Base-by-base conservation (phyloP, 2,888 invertebrate genomes). In the Ormyrus nitidulus region DNA sequence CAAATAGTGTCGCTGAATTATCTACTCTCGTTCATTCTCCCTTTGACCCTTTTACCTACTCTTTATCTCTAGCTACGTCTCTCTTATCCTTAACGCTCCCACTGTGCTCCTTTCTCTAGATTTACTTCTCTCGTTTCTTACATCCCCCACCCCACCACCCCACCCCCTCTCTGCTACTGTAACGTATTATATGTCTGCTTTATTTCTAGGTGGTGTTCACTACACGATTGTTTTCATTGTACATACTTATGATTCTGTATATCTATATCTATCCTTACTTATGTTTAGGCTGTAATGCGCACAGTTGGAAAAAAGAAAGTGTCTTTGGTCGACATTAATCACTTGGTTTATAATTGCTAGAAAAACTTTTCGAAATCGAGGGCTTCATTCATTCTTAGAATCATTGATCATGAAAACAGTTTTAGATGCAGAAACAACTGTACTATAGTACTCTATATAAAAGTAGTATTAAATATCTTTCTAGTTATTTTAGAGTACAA, bases 121-220 rank as follows among this genome's bases (percentile, higher is more conserved):
- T 34, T 13, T 49, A 83, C 48, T 70, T 58, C 49, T 46, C 66
- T 48, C 53, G 34, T 34, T 76, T 46, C 68, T n/a, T 13, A 51
- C 34, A 5, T 51, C 10, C 34, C 46, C 64, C 54, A 79, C 53
- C 61, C 83, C 83, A 13, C 19, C 1, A 1, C 19, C 1, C 19
- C 19, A 19, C 82, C 82, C 83, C 81, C 85, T 83, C 84, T 83
- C 84, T 84, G 81, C 85, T 79, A 80, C 83, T 86, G 85, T 88
- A 88, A 88, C 87, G 85, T 88, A 84, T 13, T 81, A 78, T 13
- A 78, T 81, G 82, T 84, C 84, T 89, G 85, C 86, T 90, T 88
- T 88, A 86, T 87, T 90, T 90, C 88, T 90, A 90, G 90, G 90
- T 90, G 89, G 87, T 87, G 88, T 87, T 86, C 84, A 84, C 85